Evolutionary conservation across 2,797 vertebrate species (phyloP).

Genomic region (Lepus oiostolus): DNA sequence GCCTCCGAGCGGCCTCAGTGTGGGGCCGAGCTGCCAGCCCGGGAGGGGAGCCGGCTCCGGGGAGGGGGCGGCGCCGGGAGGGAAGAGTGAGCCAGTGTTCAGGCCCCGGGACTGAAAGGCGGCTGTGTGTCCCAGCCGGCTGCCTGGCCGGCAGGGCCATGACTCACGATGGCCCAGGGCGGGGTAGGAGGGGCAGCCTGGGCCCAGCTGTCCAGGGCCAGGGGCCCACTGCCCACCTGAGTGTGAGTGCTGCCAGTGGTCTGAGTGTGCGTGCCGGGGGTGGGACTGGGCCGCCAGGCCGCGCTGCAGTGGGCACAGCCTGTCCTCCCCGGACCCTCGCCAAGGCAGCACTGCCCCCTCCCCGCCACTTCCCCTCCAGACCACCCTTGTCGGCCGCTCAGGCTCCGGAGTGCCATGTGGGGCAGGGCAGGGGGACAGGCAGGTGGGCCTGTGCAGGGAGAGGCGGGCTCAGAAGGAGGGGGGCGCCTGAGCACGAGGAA

Average conservation of each 20-base stretch:
- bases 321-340: not conserved
- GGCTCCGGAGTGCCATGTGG: no score
- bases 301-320: not conserved
- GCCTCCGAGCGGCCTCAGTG: constrained; percentile 56
- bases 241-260: not conserved
- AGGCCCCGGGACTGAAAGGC: constrained; percentile 86
- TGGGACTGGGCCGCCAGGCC: not conserved
- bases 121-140: constrained; percentile 84
- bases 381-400: accelerated
- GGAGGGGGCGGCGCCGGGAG: constrained; percentile 50
- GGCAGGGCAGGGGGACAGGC: not conserved
- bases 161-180: constrained; percentile 81
- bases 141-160: constrained; percentile 17
- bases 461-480: not conserved
- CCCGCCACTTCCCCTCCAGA: not conserved
- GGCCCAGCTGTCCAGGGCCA: constrained; percentile 47
- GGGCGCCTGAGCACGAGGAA: not conserved
- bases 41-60: not conserved
- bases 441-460: not conserved
- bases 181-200: constrained; percentile 13
- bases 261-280: not conserved
- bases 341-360: not conserved
- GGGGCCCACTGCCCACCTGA: not conserved
- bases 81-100: constrained; percentile 88
- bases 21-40: constrained; percentile 47